phyloP scores from a whole-genome alignment of 2,113 vertebrate species.

The Oncorhynchus clarkii region DNA sequence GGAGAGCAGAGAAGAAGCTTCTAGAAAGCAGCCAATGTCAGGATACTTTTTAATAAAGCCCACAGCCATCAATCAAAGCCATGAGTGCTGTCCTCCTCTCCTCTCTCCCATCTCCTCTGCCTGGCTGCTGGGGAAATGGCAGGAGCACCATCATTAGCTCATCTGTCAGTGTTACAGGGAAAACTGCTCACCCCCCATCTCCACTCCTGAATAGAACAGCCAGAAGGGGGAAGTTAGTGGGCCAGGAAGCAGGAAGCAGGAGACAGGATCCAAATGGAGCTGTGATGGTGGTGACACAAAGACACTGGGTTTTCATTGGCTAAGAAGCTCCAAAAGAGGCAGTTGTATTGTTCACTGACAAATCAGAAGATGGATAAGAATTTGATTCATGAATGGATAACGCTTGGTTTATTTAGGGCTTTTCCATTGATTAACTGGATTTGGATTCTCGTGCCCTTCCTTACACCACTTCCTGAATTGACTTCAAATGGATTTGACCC shows the following conservation, averaged over 20 bases:
- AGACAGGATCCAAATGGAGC: constrained; percentile 12
- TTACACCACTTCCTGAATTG: no score
- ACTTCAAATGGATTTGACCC: no score
- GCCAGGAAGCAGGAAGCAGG: constrained; percentile 11
- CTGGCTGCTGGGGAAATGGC: background rate
- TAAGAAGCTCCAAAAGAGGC: background rate
- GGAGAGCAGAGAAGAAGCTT: background rate
- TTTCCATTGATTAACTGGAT: background rate
- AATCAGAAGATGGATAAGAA: background rate
- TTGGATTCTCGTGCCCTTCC: background rate
- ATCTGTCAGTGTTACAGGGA: background rate
- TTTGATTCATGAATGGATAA: background rate
- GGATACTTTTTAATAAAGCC: constrained; percentile 13
- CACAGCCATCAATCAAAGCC: constrained; percentile 22
- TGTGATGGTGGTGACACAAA: constrained; percentile 3
- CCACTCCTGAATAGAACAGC: constrained; percentile 11
- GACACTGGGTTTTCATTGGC: constrained; percentile 24
- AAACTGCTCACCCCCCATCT: background rate
- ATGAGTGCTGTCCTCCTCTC: background rate
- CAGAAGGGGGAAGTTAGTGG: constrained; percentile 18
- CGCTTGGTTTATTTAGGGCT: background rate
- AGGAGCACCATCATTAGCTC: background rate
- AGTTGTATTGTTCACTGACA: background rate
- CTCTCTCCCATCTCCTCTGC: no score
- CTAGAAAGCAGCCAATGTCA: background rate